phyloP scores from a whole-genome alignment of 2,888 invertebrate species.

The Poecilobothrus nobilitatus region DNA sequence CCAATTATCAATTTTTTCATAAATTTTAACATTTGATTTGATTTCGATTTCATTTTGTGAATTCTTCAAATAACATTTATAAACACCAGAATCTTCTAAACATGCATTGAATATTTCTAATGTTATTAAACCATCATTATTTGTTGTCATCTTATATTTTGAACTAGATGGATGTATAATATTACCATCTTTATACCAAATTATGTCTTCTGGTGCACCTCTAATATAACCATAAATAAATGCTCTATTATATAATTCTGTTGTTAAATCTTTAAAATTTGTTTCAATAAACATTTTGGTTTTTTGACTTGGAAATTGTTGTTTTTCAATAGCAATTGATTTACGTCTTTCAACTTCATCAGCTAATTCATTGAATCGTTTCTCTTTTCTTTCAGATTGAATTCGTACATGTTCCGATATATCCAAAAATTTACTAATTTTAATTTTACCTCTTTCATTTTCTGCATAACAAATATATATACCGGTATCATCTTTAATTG shows the following conservation, averaged over 20 bases:
- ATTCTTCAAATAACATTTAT: conserved; percentile 68
- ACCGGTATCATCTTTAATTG: conserved; percentile 58
- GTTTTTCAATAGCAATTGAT: conserved; percentile 27
- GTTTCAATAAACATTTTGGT: conserved; percentile 66
- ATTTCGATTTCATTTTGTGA: conserved; percentile 59
- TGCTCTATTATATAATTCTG: conserved; percentile 63
- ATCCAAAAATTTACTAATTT: conserved; percentile 39
- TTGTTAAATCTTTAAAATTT: conserved; percentile 63
- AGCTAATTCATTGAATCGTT: conserved; percentile 7
- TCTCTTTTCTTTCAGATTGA: conserved; percentile 25
- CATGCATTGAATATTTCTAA: conserved; percentile 63
- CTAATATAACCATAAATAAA: conserved; percentile 71
- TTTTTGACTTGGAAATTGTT: conserved; percentile 16
- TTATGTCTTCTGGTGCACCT: conserved; percentile 59
- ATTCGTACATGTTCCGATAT: conserved; percentile 34
- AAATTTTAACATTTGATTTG: conserved; percentile 60
- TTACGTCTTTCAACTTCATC: conserved; percentile 10
- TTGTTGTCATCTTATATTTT: conserved; percentile 47
- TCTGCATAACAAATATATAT: conserved; percentile 69
- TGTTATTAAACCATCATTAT: conserved; percentile 58
- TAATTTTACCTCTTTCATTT: conserved; percentile 52
- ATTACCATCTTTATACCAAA: conserved; percentile 66
- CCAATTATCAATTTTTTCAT: conserved; percentile 39
- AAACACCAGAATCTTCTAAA: conserved; percentile 64
- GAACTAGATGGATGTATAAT: conserved; percentile 44